Percentiles rank a stretch among this genome's conserved stretches.
Evolutionary conservation across 2,797 vertebrate genomes (phyloP).

Genomic region (Ibycter americanus): DNA sequence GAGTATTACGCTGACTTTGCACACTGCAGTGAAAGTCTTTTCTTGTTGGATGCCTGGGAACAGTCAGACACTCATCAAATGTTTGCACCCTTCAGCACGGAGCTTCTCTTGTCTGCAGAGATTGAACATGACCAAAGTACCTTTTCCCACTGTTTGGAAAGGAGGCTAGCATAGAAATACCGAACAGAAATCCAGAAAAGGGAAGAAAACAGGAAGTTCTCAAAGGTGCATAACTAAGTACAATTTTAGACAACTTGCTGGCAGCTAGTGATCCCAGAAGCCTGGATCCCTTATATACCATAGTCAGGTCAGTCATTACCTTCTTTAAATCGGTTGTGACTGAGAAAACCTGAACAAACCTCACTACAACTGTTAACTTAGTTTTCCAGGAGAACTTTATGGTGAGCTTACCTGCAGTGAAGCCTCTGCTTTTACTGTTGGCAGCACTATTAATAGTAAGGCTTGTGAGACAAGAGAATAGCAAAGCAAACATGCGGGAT

Average conservation of each 20-base stretch:
- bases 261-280: not conserved
- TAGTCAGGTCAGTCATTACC: not conserved
- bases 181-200: not conserved
- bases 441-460: not conserved
- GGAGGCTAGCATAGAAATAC: not conserved
- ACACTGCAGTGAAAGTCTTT: accelerated
- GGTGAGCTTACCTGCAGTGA: not conserved
- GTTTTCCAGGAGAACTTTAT: not conserved
- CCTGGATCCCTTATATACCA: not conserved
- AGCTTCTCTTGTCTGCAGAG: not conserved
- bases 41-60: not conserved
- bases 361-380: not conserved
- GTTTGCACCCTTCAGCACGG: not conserved
- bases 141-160: not conserved
- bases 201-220: not conserved
- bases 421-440: not conserved
- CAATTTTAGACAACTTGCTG: not conserved
- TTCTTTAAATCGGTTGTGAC: not conserved
- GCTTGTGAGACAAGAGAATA: not conserved
- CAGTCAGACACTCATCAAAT: not conserved
- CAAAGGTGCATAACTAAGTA: not conserved
- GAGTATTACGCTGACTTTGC: accelerated
- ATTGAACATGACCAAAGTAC: not conserved
- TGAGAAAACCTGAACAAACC: not conserved
- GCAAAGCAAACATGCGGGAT: not conserved